These are phyloP conservation scores for Quadroppia sp. DNA, from an alignment of 2,888 invertebrate genomes.

Conservation along the genomic window DNA sequence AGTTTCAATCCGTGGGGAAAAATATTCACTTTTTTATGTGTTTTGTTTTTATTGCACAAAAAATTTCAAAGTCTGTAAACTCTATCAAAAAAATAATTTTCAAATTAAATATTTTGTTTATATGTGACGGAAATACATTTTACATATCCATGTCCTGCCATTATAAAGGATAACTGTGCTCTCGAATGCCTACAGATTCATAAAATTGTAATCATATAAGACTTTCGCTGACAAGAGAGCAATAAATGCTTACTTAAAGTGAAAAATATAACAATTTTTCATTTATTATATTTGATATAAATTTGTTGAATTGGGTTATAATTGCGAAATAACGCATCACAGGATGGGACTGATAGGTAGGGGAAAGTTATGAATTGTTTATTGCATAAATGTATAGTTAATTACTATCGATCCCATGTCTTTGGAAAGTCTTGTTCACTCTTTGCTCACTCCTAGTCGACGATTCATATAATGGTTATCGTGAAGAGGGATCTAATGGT, in stretches of 20 bases:
- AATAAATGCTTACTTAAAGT: not conserved
- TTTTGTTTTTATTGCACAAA: constrained; percentile 18
- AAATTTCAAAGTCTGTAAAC: constrained; percentile 6
- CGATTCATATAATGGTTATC: constrained; percentile 33
- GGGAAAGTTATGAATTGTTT: constrained; percentile 30
- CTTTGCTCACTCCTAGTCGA: not conserved
- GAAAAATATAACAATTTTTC: constrained; percentile 10
- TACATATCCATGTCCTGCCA: too few species aligned
- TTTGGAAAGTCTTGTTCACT: constrained; percentile 20
- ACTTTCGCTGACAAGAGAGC: constrained; percentile 3
- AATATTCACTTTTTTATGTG: constrained; percentile 18
- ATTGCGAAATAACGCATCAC: constrained; percentile 30
- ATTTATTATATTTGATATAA: not conserved
- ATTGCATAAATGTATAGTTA: constrained; percentile 13
- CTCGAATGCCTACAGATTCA: not conserved
- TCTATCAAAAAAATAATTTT: constrained; percentile 6
- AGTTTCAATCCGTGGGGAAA: constrained; percentile 24
- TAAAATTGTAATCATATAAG: constrained; percentile 26
- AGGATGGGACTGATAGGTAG: not conserved
- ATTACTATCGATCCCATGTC: constrained; percentile 34
- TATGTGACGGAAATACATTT: too few species aligned
- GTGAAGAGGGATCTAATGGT: constrained; percentile 32
- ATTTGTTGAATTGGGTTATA: constrained; percentile 7
- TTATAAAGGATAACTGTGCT: not conserved
- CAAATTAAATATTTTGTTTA: constrained; percentile 18